Base-by-base conservation (phyloP, 37 sponge, comb jelly and placozoan species). In the Dysidea cf. avara region DNA sequence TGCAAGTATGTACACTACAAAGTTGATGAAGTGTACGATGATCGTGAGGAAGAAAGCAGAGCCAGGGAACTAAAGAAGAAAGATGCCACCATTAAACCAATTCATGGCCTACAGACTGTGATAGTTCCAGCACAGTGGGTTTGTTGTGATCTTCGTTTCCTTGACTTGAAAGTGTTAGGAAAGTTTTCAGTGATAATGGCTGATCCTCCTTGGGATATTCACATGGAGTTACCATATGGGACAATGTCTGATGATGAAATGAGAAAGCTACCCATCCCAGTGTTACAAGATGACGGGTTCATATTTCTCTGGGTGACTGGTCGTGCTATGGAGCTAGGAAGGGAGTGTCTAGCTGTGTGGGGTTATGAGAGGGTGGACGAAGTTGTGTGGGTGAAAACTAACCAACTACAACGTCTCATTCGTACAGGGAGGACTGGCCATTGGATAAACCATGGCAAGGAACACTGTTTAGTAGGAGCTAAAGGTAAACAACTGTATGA, bases 261-360 rank as follows among this genome's bases (percentile, higher is more conserved):
- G 97, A 86, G 87, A 26, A 76, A 83, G 48, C 56, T 96, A 53
- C 83, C 86, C 60, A 83, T 96, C 28, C 91, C 95, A 28, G 69
- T 68, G 20, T 81, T 89, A n/a, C 97, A 96, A 69, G 90, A 92
- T 51, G 86, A 92, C 43, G 97, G 97, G 0, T 88, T 80, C 72
- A 89, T 96, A 65, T 96, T 96, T 77, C 81, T 96, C 39, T 96
- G 97, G 97, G 97, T 96, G 34, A 96, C 97, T 13, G 97, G 97
- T 4, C 75, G 97, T 2, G 97, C 97, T 47, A 92, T 96, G 88
- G 97, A 96, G 74, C 88, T 96, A 34, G 97, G 90, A 2, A 69
- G 97, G 40, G 93, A 92, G 79, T 84, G 90, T 33, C 88, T 96
- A 37, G 72, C 84, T 5, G 77, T 92, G 39, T 96, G 97, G 97